phyloP scores from a whole-genome alignment of 2,888 invertebrate genomes.

The Ctena decussata region DNA sequence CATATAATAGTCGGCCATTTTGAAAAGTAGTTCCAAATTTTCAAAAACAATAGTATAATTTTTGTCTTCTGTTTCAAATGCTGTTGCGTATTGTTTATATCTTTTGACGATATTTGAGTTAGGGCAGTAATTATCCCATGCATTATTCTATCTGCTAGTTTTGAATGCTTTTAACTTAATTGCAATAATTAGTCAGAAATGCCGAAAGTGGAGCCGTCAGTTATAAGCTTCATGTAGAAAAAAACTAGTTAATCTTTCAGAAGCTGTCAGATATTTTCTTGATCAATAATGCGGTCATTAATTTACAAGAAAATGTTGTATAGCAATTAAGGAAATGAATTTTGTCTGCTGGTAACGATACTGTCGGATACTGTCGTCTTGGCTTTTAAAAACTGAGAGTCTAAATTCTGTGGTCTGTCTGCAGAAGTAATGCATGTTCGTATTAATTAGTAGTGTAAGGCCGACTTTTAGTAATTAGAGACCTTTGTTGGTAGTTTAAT shows the following conservation, averaged over 20 bases:
- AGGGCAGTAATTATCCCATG: background rate
- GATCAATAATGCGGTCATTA: constrained; percentile 4
- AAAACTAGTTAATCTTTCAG: background rate
- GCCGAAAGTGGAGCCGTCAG: background rate
- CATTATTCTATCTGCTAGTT: background rate
- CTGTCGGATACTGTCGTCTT: constrained; percentile 4
- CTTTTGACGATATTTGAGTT: background rate
- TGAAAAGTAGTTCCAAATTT: background rate
- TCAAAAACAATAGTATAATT: background rate
- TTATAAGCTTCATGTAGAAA: background rate
- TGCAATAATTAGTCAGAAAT: constrained; percentile 3
- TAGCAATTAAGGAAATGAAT: constrained; percentile 17
- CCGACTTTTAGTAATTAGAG: background rate
- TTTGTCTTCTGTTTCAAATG: background rate
- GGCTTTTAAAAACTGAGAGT: constrained; percentile 7
- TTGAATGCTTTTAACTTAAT: constrained; percentile 12
- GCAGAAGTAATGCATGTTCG: background rate
- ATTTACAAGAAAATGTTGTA: constrained; percentile 12
- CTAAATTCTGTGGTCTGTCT: background rate
- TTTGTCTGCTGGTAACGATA: constrained; percentile 9
- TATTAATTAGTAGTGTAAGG: background rate
- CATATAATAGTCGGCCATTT: background rate
- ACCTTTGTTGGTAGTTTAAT: background rate
- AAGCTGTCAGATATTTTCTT: constrained; percentile 13
- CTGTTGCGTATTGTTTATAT: background rate